phyloP scores from a whole-genome alignment of 1,140 invertebrate genomes.

The Eurytemora carolleeae region DNA sequence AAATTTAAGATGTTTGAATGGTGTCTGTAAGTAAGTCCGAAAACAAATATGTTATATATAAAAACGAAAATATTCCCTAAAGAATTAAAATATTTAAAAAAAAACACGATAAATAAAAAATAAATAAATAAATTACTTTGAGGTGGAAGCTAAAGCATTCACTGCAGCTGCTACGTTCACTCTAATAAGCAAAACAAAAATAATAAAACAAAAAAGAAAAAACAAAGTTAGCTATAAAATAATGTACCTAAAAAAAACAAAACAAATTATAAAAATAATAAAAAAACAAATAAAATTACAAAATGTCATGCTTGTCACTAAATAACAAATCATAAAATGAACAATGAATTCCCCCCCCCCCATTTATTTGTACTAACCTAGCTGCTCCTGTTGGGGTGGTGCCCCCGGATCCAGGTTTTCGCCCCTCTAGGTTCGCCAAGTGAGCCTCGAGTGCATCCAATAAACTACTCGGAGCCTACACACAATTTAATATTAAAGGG shows the following conservation, averaged over 20 bases:
- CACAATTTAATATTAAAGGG: too few species aligned
- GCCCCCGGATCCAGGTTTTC: constrained; percentile 47
- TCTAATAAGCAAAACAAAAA: constrained; percentile 11
- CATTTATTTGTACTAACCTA: constrained; percentile 38
- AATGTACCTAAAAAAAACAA: constrained; percentile 14
- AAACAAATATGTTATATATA: too few species aligned
- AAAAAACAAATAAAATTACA: too few species aligned
- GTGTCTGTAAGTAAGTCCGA: too few species aligned
- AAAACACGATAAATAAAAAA: constrained; percentile 12
- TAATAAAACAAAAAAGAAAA: constrained; percentile 17
- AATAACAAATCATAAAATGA: too few species aligned
- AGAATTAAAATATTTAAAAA: too few species aligned
- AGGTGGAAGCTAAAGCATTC: constrained; percentile 7
- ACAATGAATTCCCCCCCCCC: too few species aligned
- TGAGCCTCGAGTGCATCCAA: constrained; percentile 93
- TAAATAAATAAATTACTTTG: neutral
- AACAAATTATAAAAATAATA: constrained; percentile 20
- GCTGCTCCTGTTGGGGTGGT: constrained; percentile 63
- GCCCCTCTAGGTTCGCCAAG: constrained; percentile 73
- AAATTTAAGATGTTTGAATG: too few species aligned
- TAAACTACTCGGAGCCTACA: constrained; percentile 80
- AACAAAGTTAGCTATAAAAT: constrained; percentile 18
- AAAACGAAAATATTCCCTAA: too few species aligned
- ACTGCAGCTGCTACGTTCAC: constrained; percentile 8
- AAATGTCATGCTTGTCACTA: too few species aligned